Conservation (phyloP, 2,888 invertebrate species). For the Trypoxylon attenuatum region DNA sequence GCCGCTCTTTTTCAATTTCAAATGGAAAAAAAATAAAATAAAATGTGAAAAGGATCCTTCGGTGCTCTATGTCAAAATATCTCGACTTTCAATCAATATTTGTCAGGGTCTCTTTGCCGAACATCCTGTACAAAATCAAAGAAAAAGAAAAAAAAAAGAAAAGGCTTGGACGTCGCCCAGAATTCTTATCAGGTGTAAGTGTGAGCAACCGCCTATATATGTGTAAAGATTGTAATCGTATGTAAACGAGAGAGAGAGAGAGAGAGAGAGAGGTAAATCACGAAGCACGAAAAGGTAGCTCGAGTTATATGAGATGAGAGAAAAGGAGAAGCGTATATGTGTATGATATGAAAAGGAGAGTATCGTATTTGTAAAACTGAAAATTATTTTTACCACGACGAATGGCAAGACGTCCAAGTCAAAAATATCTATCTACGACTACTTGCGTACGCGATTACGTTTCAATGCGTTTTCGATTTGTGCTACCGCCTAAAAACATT, state of each 20-base stretch:
- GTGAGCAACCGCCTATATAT: constrained; percentile 18
- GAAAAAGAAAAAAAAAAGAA: too few relatives aligned
- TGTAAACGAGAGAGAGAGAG: constrained; percentile 21
- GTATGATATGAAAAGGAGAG: constrained; percentile 13
- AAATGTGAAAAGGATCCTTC: constrained; percentile 10
- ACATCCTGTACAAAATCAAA: constrained; percentile 58
- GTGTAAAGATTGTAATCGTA: constrained; percentile 26
- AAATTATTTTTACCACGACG: constrained; percentile 28
- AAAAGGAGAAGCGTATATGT: constrained; percentile 7
- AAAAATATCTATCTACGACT: constrained; percentile 16
- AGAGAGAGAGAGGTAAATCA: too few relatives aligned
- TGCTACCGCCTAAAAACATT: constrained; percentile 34
- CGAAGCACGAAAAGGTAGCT: constrained; percentile 33
- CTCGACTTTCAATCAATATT: constrained; percentile 38
- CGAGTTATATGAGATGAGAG: constrained; percentile 18
- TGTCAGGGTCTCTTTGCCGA: constrained; percentile 59
- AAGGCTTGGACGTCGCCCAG: constrained; percentile 57
- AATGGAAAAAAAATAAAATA: constrained; percentile 10
- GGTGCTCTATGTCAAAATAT: constrained; percentile 12
- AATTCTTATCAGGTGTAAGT: constrained; percentile 33
- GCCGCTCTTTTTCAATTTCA: neutral
- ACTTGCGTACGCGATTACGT: constrained; percentile 46
- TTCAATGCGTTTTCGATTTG: constrained; percentile 64
- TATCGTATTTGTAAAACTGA: constrained; percentile 11
- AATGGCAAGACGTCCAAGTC: constrained; percentile 49